Conservation (phyloP, 2,888 invertebrate species). For the Acronicta alni region DNA sequence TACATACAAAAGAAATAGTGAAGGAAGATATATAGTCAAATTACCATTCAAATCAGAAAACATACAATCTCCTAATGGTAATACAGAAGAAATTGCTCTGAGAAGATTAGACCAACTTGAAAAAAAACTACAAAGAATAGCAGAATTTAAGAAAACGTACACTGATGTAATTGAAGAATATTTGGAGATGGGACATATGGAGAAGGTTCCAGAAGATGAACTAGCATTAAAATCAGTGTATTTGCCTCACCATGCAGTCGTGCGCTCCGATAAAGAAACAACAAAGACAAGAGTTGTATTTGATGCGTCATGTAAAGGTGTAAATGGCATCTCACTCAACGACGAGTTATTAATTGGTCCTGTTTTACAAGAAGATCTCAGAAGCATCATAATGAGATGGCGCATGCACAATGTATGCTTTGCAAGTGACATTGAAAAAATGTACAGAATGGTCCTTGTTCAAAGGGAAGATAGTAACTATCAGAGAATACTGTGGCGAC, state of each 20-base stretch:
- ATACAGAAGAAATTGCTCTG: background rate
- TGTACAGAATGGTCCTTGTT: constrained; percentile 54
- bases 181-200: constrained; percentile 5
- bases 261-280: constrained; percentile 1
- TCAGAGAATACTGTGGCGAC: constrained; percentile 11
- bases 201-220: constrained; percentile 4
- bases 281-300: background rate
- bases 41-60: constrained; percentile 1
- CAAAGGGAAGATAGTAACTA: constrained; percentile 21
- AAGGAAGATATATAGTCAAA: constrained; percentile 6
- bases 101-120: constrained; percentile 1
- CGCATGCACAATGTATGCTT: constrained; percentile 49
- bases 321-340: too few species aligned
- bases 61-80: background rate
- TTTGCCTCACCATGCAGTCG: constrained; percentile 8
- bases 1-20: background rate
- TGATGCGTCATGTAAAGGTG: too few species aligned
- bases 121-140: constrained; percentile 1
- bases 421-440: constrained; percentile 52
- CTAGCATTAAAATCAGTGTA: background rate
- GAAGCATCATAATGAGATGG: constrained; percentile 53
- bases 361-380: constrained; percentile 42
- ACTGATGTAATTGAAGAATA: constrained; percentile 5
- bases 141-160: constrained; percentile 7
- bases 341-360: constrained; percentile 12